These are phyloP conservation scores for Marmota monax DNA, from an alignment of 2,113 vertebrate species.

Conservation along the genomic window DNA sequence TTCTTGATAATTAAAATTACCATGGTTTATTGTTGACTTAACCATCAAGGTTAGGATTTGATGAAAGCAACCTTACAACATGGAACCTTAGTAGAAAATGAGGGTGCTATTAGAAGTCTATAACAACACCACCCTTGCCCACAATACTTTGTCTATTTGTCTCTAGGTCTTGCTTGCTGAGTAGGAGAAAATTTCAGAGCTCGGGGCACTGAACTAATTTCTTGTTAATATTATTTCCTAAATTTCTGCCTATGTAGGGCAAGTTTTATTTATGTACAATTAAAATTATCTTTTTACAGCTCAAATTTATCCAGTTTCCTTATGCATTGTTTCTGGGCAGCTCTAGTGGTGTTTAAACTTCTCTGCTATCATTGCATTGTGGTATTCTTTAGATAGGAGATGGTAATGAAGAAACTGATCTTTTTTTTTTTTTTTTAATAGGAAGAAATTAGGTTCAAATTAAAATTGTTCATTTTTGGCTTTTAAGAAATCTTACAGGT, in stretches of 20 bases:
- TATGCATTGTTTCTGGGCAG: background rate
- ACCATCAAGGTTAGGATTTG: constrained; percentile 1
- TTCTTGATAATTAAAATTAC: constrained; percentile 21
- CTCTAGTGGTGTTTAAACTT: background rate
- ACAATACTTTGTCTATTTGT: background rate
- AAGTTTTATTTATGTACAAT: constrained; percentile 58
- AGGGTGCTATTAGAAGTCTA: background rate
- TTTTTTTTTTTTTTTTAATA: background rate
- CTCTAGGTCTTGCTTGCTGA: constrained; percentile 49
- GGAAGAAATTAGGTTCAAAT: constrained; percentile 52
- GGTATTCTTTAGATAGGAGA: constrained; percentile 18
- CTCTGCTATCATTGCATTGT: background rate
- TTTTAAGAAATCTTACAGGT: constrained; percentile 8
- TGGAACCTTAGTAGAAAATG: constrained; percentile 12
- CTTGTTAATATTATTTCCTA: constrained; percentile 65
- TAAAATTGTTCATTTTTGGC: constrained; percentile 23
- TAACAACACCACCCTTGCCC: background rate
- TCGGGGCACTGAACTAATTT: constrained; percentile 60
- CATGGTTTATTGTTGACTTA: constrained; percentile 1
- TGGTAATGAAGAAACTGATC: background rate
- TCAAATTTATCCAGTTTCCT: constrained; percentile 41
- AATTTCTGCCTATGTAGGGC: constrained; percentile 49
- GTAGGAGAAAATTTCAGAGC: constrained; percentile 59
- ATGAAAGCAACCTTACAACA: background rate
- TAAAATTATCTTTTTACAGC: constrained; percentile 59